Percentiles rank a stretch among this genome's conserved stretches.
These are phyloP conservation scores for Ericerus pela DNA, from an alignment of 1,140 invertebrate genomes.

Conservation along the genomic window DNA sequence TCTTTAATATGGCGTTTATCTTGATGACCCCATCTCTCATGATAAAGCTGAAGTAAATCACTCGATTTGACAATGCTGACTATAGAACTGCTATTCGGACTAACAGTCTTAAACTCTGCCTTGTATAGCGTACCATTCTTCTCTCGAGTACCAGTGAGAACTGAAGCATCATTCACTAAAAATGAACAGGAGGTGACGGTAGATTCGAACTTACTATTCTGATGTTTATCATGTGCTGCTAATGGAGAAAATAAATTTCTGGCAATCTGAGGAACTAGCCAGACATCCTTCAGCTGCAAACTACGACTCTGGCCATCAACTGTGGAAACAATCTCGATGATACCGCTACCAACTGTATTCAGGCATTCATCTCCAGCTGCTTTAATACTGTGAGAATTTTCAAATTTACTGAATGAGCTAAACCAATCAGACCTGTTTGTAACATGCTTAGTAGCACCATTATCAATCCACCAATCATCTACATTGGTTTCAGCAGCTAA, in stretches of 20 bases:
- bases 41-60: conserved; percentile 23
- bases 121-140: conserved; percentile 21
- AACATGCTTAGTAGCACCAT: conserved; percentile 27
- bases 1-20: conserved; percentile 24
- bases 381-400: conserved; percentile 18
- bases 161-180: too few species aligned
- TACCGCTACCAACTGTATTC: conserved; percentile 22
- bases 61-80: conserved; percentile 15
- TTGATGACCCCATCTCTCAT: conserved; percentile 26
- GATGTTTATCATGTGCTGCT: conserved; percentile 25
- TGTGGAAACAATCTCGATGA: conserved; percentile 20
- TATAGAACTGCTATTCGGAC: conserved; percentile 14
- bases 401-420: conserved; percentile 22
- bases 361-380: conserved; percentile 22
- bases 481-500: conserved; percentile 16
- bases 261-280: conserved; percentile 25
- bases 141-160: conserved; percentile 20
- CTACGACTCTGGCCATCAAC: conserved; percentile 17
- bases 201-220: too few species aligned
- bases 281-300: conserved; percentile 24
- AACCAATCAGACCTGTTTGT: conserved; percentile 22
- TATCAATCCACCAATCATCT: conserved; percentile 26
- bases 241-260: conserved; percentile 28
- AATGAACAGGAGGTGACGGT: too few species aligned
- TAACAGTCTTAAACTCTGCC: conserved; percentile 20